These are phyloP conservation scores for Anabacerthia variegaticeps DNA, from an alignment of 2,797 vertebrate species.

Conservation along the genomic window DNA sequence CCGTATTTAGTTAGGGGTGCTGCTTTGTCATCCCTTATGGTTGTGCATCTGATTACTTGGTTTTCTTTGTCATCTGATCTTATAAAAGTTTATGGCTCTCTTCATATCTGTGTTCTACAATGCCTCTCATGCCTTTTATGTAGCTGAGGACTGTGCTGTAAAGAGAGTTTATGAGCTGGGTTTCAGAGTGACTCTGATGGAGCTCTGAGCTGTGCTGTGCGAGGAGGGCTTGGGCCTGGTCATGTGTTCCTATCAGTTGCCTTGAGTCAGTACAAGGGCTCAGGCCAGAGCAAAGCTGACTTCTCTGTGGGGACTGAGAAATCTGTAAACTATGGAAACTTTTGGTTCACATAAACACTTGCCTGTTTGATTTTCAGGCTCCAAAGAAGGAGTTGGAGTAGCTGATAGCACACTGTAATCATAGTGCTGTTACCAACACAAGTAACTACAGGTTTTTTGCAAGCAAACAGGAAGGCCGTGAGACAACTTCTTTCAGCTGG, in stretches of 20 bases:
- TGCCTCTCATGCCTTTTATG: background rate
- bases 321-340: background rate
- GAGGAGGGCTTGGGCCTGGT: background rate
- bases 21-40: background rate
- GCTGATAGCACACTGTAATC: background rate
- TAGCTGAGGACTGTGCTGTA: background rate
- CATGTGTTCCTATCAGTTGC: background rate
- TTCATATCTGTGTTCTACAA: rapidly evolving
- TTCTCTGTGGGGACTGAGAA: background rate
- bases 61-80: background rate
- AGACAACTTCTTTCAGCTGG: background rate
- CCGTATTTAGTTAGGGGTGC: background rate
- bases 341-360: background rate
- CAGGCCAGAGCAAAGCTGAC: background rate
- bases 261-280: background rate
- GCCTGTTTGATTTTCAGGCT: background rate
- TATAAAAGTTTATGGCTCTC: background rate
- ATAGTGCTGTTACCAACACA: background rate
- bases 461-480: rapidly evolving
- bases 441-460: background rate
- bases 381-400: background rate
- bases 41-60: background rate
- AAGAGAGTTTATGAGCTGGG: background rate
- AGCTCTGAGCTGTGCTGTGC: background rate
- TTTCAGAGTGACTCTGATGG: background rate